A percentile compares a stretch with the other conserved stretches of the same genome.
These are phyloP conservation scores for Temnothorax nylanderi DNA, from an alignment of 1,140 invertebrate species.

Conservation along the genomic window DNA sequence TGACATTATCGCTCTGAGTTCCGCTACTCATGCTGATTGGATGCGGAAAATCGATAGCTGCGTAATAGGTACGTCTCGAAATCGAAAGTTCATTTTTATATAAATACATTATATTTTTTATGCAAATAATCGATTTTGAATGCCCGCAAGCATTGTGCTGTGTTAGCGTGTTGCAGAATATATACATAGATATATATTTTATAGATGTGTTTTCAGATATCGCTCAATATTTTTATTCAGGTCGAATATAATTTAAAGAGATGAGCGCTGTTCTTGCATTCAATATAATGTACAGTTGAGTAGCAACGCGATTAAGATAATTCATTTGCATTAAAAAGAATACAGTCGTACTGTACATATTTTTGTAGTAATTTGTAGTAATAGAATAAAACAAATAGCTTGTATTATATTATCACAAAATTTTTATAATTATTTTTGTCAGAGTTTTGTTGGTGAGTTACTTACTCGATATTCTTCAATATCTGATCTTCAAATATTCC, in stretches of 20 bases:
- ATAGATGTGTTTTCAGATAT: too few relatives aligned
- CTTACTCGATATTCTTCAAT: neutral
- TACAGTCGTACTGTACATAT: neutral
- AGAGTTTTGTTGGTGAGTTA: neutral
- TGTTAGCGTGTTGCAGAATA: too few relatives aligned
- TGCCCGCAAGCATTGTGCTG: neutral
- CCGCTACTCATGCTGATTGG: slow-evolving; percentile 71
- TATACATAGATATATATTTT: neutral
- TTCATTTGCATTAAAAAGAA: neutral
- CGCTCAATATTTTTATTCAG: neutral
- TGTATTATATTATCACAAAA: neutral
- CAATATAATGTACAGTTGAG: neutral
- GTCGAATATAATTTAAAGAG: neutral
- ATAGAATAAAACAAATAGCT: neutral
- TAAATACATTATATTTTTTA: neutral
- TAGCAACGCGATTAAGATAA: neutral
- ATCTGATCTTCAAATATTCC: neutral
- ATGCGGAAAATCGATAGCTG: slow-evolving; percentile 64
- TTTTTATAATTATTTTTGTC: neutral
- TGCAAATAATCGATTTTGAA: neutral
- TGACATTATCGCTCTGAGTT: slow-evolving; percentile 64
- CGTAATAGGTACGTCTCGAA: slow-evolving; percentile 50
- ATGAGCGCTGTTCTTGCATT: neutral
- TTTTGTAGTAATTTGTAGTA: neutral
- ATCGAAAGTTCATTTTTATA: slow-evolving; percentile 30